phyloP scores from a whole-genome alignment of 1,140 invertebrate genomes.

The Drosophila pallidifrons region DNA sequence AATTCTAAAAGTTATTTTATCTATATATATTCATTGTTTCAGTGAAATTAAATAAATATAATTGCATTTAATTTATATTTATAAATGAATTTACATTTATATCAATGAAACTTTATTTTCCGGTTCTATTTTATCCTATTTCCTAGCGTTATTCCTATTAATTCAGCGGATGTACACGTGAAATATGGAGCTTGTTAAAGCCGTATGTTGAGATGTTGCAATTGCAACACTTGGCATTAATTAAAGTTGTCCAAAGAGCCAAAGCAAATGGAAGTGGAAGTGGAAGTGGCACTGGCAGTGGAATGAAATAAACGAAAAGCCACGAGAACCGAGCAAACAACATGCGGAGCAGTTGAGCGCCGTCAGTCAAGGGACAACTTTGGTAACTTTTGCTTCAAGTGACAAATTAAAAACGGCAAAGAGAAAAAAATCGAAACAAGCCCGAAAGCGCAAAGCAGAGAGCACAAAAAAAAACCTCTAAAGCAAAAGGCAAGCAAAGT shows the following conservation, averaged over 20 bases:
- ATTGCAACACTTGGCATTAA: slow-evolving; percentile 63
- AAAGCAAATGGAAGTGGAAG: neutral
- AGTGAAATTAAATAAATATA: no score
- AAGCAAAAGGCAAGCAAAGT: slow-evolving; percentile 39
- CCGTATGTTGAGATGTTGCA: slow-evolving; percentile 44
- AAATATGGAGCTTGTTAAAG: slow-evolving; percentile 32
- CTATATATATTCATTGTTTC: no score
- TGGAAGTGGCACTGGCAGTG: no score
- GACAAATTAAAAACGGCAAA: slow-evolving; percentile 80
- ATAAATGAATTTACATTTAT: no score
- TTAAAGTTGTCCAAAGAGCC: slow-evolving; percentile 66
- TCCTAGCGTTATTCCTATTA: no score
- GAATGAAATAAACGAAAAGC: slow-evolving; percentile 24
- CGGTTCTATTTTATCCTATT: no score
- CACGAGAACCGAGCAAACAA: slow-evolving; percentile 30
- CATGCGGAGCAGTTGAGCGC: slow-evolving; percentile 24
- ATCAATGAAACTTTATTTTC: no score
- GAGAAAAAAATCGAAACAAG: slow-evolving; percentile 52
- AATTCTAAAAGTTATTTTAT: no score
- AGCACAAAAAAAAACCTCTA: slow-evolving; percentile 21
- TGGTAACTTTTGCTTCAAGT: slow-evolving; percentile 80
- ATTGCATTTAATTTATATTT: no score
- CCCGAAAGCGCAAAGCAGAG: slow-evolving; percentile 32
- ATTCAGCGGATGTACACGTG: neutral
- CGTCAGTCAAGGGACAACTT: slow-evolving; percentile 65